A percentile compares a stretch with the other conserved stretches of the same genome.
These are phyloP conservation scores for Scaptomyza hsui DNA, from an alignment of 1,140 invertebrate genomes.

Conservation along the genomic window DNA sequence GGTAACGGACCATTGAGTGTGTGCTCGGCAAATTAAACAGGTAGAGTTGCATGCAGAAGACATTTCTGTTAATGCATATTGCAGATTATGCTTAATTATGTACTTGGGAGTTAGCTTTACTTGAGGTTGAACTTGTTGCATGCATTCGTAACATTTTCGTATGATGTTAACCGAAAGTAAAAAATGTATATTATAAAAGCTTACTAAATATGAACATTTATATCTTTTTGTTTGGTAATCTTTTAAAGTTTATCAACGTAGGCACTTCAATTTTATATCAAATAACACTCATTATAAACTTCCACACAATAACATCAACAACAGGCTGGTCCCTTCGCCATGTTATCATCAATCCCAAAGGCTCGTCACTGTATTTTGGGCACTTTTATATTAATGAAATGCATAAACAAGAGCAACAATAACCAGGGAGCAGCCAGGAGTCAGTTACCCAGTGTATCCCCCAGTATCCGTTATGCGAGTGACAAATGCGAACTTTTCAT, in stretches of 20 bases:
- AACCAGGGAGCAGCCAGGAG: slow-evolving; percentile 16
- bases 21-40: slow-evolving; percentile 47
- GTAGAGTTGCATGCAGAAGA: slow-evolving; percentile 27
- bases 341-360: slow-evolving; percentile 44
- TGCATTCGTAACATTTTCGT: too few relatives aligned
- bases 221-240: too few relatives aligned
- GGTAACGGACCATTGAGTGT: slow-evolving; percentile 16
- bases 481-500: slow-evolving; percentile 58
- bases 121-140: too few relatives aligned
- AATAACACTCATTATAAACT: slow-evolving; percentile 39
- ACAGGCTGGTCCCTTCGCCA: neutral
- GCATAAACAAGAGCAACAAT: slow-evolving; percentile 51
- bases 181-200: too few relatives aligned
- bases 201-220: too few relatives aligned
- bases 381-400: slow-evolving; percentile 65
- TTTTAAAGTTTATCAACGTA: slow-evolving; percentile 15
- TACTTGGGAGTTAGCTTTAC: neutral
- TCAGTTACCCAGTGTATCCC: too few relatives aligned
- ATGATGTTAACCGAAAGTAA: too few relatives aligned
- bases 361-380: slow-evolving; percentile 50
- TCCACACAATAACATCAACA: neutral
- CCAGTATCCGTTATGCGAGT: slow-evolving; percentile 49
- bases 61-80: slow-evolving; percentile 40
- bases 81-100: slow-evolving; percentile 23
- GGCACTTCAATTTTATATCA: slow-evolving; percentile 32